A percentile compares a stretch with the other conserved stretches of the same genome.
These are phyloP conservation scores for Pygathrix nemaeus DNA, from an alignment of 2,113 vertebrate genomes.

Conservation along the genomic window DNA sequence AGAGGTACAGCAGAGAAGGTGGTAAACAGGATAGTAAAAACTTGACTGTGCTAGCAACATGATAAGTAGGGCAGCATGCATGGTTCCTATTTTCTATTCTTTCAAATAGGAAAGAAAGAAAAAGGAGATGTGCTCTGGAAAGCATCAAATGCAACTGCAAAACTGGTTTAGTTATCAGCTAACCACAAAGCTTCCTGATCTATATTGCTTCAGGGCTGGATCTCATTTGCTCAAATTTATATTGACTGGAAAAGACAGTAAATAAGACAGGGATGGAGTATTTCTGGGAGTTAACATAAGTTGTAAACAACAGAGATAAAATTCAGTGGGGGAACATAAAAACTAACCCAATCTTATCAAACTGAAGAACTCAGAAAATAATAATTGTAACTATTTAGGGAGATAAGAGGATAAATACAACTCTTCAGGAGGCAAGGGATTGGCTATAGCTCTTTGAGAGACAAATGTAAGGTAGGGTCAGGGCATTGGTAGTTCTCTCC, in stretches of 20 bases:
- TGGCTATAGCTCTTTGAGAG: background rate
- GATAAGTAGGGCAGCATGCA: background rate
- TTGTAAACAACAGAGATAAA: background rate
- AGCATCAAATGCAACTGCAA: conserved; percentile 1
- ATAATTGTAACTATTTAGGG: background rate
- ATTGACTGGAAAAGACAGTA: background rate
- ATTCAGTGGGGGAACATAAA: background rate
- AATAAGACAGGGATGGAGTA: background rate
- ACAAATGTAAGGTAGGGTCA: background rate
- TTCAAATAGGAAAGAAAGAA: background rate
- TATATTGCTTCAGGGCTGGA: background rate
- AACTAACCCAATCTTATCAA: background rate
- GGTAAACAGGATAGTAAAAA: background rate
- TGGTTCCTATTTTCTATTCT: background rate
- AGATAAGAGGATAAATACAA: background rate
- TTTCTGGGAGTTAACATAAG: background rate
- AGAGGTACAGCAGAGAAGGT: background rate
- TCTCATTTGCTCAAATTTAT: conserved; percentile 26
- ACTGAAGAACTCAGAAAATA: background rate
- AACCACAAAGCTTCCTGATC: conserved; percentile 11
- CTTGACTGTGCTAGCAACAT: background rate
- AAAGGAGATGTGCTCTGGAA: background rate
- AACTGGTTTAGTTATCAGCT: background rate
- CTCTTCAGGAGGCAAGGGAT: background rate
- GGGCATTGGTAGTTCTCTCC: background rate